phyloP scores from a whole-genome alignment of 1,140 invertebrate genomes.

The Wiebesia pumilae region DNA sequence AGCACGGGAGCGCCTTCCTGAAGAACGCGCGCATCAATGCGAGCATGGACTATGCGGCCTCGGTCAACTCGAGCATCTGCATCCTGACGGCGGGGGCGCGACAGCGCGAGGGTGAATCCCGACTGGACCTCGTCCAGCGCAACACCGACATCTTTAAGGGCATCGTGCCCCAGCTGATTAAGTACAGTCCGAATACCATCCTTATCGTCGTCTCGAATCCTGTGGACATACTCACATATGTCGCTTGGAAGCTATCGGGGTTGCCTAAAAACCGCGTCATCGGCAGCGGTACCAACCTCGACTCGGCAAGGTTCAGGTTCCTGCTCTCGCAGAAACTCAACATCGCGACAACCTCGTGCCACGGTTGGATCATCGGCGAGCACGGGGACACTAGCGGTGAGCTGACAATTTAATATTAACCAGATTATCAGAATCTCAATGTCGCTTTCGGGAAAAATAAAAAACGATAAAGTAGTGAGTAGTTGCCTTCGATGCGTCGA shows the following conservation, averaged over 20 bases:
- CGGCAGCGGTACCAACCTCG: constrained; percentile 93
- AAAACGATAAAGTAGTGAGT: too few species aligned
- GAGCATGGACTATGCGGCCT: constrained; percentile 85
- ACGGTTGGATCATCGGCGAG: constrained; percentile 93
- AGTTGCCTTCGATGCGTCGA: too few species aligned
- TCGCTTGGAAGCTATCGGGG: constrained; percentile 94
- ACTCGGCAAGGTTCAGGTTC: constrained; percentile 93
- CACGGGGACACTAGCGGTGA: constrained; percentile 87
- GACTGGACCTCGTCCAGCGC: constrained; percentile 88
- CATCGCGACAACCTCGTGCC: constrained; percentile 87
- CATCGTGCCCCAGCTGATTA: constrained; percentile 87
- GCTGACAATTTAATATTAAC: too few species aligned
- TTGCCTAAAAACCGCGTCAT: constrained; percentile 90
- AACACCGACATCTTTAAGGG: constrained; percentile 92
- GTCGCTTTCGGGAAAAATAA: too few species aligned
- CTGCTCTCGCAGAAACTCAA: constrained; percentile 87
- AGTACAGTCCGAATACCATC: constrained; percentile 90
- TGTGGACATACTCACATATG: constrained; percentile 92
- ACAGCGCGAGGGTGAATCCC: constrained; percentile 89
- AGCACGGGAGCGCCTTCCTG: constrained; percentile 90
- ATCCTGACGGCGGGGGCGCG: constrained; percentile 92
- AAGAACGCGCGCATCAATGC: constrained; percentile 87
- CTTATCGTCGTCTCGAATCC: constrained; percentile 94
- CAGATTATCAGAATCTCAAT: too few species aligned
- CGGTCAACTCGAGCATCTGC: constrained; percentile 87